Evolutionary conservation across 2,888 invertebrate genomes (phyloP).

Genomic region (Macaria notata): DNA sequence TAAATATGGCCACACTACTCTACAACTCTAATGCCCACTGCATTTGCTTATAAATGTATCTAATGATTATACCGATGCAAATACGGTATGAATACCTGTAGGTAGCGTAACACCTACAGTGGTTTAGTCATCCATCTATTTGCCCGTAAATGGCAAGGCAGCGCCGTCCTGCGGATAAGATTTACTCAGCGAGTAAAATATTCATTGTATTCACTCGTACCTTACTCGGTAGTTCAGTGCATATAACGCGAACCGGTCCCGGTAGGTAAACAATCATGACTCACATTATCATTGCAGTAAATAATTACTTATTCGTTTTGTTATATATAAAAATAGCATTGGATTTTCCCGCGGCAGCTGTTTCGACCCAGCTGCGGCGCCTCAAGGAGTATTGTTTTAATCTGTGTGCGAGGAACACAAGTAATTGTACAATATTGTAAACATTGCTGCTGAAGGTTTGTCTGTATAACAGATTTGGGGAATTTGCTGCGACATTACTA

Average conservation of each 20-base stretch:
- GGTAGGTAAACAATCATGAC: slow-evolving; percentile 57
- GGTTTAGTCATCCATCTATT: slow-evolving; percentile 54
- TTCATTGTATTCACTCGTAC: slow-evolving; percentile 53
- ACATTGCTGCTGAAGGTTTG: slow-evolving; percentile 17
- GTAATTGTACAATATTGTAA: slow-evolving; percentile 22
- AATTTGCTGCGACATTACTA: too few species aligned
- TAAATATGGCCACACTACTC: slow-evolving; percentile 1
- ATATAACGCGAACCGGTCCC: slow-evolving; percentile 58
- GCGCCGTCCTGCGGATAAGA: slow-evolving; percentile 38
- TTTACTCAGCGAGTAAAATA: slow-evolving; percentile 51
- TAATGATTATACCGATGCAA: slow-evolving; percentile 18
- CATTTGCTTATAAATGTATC: slow-evolving; percentile 8
- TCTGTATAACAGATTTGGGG: background rate
- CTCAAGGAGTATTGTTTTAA: slow-evolving; percentile 26
- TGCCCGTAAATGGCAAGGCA: slow-evolving; percentile 50
- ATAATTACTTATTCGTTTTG: slow-evolving; percentile 44
- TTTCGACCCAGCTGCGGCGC: slow-evolving; percentile 31
- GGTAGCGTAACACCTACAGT: slow-evolving; percentile 29
- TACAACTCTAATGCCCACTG: background rate
- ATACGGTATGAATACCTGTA: slow-evolving; percentile 30
- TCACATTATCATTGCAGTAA: slow-evolving; percentile 49
- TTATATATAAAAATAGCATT: slow-evolving; percentile 34
- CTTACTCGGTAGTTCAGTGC: slow-evolving; percentile 63
- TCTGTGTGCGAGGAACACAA: slow-evolving; percentile 23
- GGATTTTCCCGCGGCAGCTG: slow-evolving; percentile 49